Conservation (phyloP, 2,797 vertebrate genomes). For the Melanotaenia trifasciata region DNA sequence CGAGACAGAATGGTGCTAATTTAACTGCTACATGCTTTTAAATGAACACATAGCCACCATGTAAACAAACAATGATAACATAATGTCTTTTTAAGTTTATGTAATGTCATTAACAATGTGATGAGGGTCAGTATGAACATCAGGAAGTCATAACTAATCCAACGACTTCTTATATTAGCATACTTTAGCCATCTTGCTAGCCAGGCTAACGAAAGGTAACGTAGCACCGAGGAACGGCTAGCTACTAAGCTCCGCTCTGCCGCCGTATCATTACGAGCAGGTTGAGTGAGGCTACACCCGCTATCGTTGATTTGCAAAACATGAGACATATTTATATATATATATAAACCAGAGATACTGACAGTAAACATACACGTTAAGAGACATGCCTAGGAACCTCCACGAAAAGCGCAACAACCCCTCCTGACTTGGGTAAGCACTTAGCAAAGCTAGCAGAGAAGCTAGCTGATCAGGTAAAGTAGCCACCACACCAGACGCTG, state of each 20-base stretch:
- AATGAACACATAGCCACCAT: background rate
- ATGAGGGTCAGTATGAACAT: background rate
- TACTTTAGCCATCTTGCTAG: conserved; percentile 56
- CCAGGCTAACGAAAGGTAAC: conserved; percentile 56
- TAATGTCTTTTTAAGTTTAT: background rate
- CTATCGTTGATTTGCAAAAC: background rate
- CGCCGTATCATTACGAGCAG: conserved; percentile 52
- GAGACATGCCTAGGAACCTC: conserved; percentile 34
- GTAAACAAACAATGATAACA: rapidly evolving
- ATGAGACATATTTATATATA: no score
- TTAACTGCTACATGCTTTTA: background rate
- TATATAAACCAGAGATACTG: background rate
- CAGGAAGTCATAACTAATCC: conserved; percentile 26
- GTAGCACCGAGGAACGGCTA: conserved; percentile 66
- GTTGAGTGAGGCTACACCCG: background rate
- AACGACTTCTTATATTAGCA: conserved; percentile 55
- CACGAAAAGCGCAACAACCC: conserved; percentile 64
- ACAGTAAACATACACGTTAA: background rate
- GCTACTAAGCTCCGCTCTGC: conserved; percentile 60
- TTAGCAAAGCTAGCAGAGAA: conserved; percentile 59
- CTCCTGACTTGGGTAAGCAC: conserved; percentile 55
- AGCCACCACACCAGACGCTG: conserved; percentile 41
- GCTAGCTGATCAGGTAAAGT: conserved; percentile 64
- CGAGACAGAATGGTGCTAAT: conserved; percentile 36
- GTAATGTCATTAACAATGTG: background rate